phyloP scores from a whole-genome alignment of 1,140 invertebrate species.

The Ips typographus region DNA sequence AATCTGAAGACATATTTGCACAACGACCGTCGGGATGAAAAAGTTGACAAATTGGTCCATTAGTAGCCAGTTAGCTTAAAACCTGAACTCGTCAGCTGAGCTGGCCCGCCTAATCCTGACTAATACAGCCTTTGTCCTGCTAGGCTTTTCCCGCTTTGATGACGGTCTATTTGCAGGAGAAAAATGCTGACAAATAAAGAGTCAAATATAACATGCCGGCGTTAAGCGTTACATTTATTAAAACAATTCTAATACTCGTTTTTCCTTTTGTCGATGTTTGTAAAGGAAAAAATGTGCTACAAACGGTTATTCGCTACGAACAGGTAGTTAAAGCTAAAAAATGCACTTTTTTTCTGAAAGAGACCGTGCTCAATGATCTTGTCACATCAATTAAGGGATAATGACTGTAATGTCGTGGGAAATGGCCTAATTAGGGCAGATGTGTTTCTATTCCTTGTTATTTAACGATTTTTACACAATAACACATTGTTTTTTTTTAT shows the following conservation, averaged over 20 bases:
- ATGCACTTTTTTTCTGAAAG: neutral
- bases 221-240: too few relatives aligned
- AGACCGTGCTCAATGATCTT: neutral
- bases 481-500: too few relatives aligned
- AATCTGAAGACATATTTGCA: slow-evolving; percentile 41
- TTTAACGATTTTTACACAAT: too few relatives aligned
- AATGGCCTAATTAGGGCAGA: neutral
- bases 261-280: too few relatives aligned
- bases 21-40: slow-evolving; percentile 28
- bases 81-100: slow-evolving; percentile 36
- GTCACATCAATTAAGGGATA: neutral
- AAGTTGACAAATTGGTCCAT: slow-evolving; percentile 40
- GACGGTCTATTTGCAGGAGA: slow-evolving; percentile 28
- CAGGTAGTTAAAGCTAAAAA: too few relatives aligned
- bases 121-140: slow-evolving; percentile 37
- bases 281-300: neutral
- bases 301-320: too few relatives aligned
- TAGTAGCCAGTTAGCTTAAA: slow-evolving; percentile 40
- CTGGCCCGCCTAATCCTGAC: slow-evolving; percentile 38
- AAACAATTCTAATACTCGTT: too few relatives aligned
- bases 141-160: slow-evolving; percentile 16
- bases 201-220: neutral
- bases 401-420: neutral
- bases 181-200: slow-evolving; percentile 14
- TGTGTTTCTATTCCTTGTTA: too few relatives aligned